A percentile compares a stretch with the other conserved stretches of the same genome.
phyloP scores from a whole-genome alignment of 2,888 invertebrate genomes.

The Stenodema calcarata region DNA sequence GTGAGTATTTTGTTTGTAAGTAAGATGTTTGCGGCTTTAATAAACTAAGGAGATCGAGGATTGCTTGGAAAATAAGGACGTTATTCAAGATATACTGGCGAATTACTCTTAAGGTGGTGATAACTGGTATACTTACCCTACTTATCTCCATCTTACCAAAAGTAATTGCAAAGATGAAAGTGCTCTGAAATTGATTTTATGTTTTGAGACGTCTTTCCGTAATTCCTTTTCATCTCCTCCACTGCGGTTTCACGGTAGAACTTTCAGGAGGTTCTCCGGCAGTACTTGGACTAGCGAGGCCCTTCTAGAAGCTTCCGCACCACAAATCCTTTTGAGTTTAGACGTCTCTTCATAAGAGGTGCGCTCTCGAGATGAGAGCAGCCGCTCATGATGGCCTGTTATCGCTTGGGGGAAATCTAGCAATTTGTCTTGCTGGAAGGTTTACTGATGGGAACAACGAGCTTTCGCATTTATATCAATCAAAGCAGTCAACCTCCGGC shows the following conservation, averaged over 20 bases:
- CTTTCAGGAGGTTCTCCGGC: too few relatives aligned
- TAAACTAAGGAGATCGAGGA: too few relatives aligned
- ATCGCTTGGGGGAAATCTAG: background rate
- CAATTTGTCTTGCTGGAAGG: background rate
- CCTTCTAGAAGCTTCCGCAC: background rate
- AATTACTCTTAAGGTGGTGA: too few relatives aligned
- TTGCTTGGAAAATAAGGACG: too few relatives aligned
- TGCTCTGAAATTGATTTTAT: background rate
- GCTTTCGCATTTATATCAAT: constrained; percentile 22
- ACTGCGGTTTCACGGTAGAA: background rate
- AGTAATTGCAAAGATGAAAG: too few relatives aligned
- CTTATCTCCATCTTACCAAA: too few relatives aligned
- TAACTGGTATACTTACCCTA: too few relatives aligned
- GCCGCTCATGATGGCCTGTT: background rate
- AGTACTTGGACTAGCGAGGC: background rate
- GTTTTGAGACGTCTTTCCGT: background rate
- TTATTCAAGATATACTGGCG: too few relatives aligned
- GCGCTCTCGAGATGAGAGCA: background rate
- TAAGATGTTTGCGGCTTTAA: too few relatives aligned
- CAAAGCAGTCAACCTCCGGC: background rate
- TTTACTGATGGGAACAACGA: background rate
- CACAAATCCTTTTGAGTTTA: background rate
- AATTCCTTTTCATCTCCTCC: background rate
- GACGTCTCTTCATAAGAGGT: background rate
- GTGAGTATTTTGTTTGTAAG: too few relatives aligned